Evolutionary conservation across 2,113 vertebrate species (phyloP), one percentile per base, ranked within the genome.

Genomic region (Genyomyrus donnyi): DNA sequence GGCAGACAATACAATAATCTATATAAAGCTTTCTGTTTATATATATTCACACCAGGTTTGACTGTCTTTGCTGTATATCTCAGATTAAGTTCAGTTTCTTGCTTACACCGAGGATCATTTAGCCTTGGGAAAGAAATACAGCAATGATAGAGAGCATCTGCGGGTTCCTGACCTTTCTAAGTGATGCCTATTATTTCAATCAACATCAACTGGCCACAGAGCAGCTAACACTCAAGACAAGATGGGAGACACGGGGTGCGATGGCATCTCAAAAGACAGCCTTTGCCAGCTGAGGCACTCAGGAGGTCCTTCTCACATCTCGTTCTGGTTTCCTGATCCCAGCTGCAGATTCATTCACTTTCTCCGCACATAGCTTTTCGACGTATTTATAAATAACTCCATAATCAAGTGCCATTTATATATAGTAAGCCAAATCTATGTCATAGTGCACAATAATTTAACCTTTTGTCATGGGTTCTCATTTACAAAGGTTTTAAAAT

Each of bases 351-450:
- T 35, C 35, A 39, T 77, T 77, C 35, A 80, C 74, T 39, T 42
- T 39, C 35, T 80, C 74, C 35, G 13, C 35, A 80, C 35, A 42
- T 17, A 80, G 31, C 35, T 39, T 39, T 42, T 80, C 15, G 5
- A 42, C 17, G 15, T 80, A 35, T 42, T 80, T 42, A 80, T 80
- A 80, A 80, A 80, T 80, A 80, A 42, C 74, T 42, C 5, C 35
- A 42, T 80, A 80, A 80, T 80, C 35, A 80, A 80, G 74, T 80
- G 74, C 31, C 74, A 80, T 39, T 80, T 80, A 80, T 80, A 80
- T 80, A 80, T 80, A 80, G 74, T 80, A 80, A 80, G 5, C 35
- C 35, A 35, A 80, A 80, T 42, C 74, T 19, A 80, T 80, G 31
- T 39, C 35, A 42, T 80, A 39, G 35, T 80, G 35, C 35, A 42